Conservation (phyloP, 2,888 invertebrate genomes). For the Athalia circularis region DNA sequence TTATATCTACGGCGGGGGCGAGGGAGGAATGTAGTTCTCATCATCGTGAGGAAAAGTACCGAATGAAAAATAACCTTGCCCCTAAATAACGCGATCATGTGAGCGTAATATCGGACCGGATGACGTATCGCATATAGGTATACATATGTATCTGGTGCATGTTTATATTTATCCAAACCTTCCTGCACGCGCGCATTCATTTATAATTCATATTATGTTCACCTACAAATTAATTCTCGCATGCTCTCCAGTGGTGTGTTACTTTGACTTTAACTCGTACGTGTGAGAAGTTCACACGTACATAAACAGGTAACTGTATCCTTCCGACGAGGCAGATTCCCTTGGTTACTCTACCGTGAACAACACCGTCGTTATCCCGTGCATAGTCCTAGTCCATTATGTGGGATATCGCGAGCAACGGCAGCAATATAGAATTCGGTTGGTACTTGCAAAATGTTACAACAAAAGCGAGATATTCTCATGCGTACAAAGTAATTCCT, state of each 20-base stretch:
- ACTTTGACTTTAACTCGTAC: background rate
- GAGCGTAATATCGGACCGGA: slow-evolving; percentile 23
- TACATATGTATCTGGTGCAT: background rate
- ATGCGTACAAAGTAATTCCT: too few species aligned
- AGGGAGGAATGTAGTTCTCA: background rate
- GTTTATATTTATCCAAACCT: background rate
- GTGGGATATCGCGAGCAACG: background rate
- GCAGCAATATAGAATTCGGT: slow-evolving; percentile 7
- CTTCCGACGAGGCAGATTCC: slow-evolving; percentile 40
- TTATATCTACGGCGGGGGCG: background rate
- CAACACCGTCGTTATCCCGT: slow-evolving; percentile 18
- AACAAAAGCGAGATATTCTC: background rate
- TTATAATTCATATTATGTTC: slow-evolving; percentile 8
- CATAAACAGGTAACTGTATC: slow-evolving; percentile 28
- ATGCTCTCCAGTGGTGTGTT: background rate
- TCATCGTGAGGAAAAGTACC: background rate
- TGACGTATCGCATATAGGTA: background rate
- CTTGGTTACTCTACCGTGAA: slow-evolving; percentile 44
- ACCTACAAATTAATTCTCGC: slow-evolving; percentile 1
- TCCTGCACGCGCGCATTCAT: background rate
- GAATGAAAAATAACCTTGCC: background rate
- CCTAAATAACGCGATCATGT: slow-evolving; percentile 25
- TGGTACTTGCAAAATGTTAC: background rate
- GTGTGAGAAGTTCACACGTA: background rate
- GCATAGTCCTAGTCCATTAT: background rate